Base-by-base conservation (phyloP, 2,888 invertebrate genomes). In the Ceratothoa steindachneri region DNA sequence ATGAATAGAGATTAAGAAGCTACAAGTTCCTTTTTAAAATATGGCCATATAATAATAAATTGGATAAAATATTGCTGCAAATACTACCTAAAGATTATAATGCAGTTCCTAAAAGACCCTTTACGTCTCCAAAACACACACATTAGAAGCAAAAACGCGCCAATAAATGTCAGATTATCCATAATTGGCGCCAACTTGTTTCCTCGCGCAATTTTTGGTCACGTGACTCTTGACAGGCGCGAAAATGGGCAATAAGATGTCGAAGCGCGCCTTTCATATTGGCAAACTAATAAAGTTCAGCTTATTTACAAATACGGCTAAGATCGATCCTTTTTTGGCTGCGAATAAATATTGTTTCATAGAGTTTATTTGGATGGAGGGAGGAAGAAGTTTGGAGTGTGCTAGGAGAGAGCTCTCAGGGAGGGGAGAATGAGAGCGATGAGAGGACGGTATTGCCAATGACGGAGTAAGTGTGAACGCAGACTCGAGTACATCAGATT, bases 91-190 rank as follows among this genome's bases (percentile, higher is more conserved):
- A n/a, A n/a, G n/a, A n/a, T n/a, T n/a, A n/a, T n/a, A n/a, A n/a
- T n/a, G n/a, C n/a, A n/a, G n/a, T n/a, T n/a, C n/a, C n/a, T n/a
- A n/a, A n/a, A n/a, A n/a, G n/a, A n/a, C n/a, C n/a, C n/a, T 41
- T 41, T 15, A 15, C 41, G 41, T 41, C 41, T 15, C 15, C 41
- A 15, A 41, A 15, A 41, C 41, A 41, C 5, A 41, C 41, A 41
- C 41, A 41, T 41, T 41, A 41, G 15, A 41, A 60, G 60, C 27
- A 24, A 60, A 60, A 60, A 24, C 27, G 60, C 60, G 22, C 27
- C 19, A 60, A 60, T 60, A 60, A 60, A 60, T 24, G 60, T 60
- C 60, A 60, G 60, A 60, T 60, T 60, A 60, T 60, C 19, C 60
- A 3, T 60, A 60, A 60, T 60, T 60, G 60, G 60, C 60, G 60